Evolutionary conservation across 2,797 vertebrate genomes (phyloP).

Genomic region (Darevskia nairensis): DNA sequence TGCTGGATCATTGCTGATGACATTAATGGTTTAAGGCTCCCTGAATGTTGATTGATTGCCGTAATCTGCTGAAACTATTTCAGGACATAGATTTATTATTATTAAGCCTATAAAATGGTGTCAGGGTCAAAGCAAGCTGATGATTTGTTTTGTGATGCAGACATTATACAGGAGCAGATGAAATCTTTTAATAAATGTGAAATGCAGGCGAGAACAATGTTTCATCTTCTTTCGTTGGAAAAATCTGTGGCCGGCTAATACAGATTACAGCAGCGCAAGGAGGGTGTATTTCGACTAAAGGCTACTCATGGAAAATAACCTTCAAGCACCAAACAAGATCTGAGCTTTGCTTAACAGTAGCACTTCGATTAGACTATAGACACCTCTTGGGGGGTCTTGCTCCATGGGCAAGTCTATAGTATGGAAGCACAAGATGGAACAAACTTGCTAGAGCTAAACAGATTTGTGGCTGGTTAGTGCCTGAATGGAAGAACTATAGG

Average conservation of each 20-base stretch:
- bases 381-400: constrained; percentile 23
- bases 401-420: constrained; percentile 5
- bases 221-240: constrained; percentile 61
- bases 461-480: background rate
- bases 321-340: constrained; percentile 36
- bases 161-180: constrained; percentile 68
- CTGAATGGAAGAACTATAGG: background rate
- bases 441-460: background rate
- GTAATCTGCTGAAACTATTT: constrained; percentile 84
- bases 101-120: constrained; percentile 82
- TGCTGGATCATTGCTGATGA: constrained; percentile 79
- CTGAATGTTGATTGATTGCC: constrained; percentile 84
- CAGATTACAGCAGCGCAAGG: constrained; percentile 33
- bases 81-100: constrained; percentile 84
- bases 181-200: constrained; percentile 75
- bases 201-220: constrained; percentile 61
- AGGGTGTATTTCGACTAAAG: constrained; percentile 42
- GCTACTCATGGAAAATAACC: constrained; percentile 45
- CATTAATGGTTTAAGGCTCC: constrained; percentile 81
- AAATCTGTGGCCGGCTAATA: constrained; percentile 48
- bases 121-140: constrained; percentile 79
- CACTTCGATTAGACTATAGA: background rate
- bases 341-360: background rate
- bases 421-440: background rate
- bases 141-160: constrained; percentile 79